Evolutionary conservation across 2,888 invertebrate genomes (phyloP), one percentile per base, ranked within the genome.

Genomic region (Pachymerium ferrugineum): DNA sequence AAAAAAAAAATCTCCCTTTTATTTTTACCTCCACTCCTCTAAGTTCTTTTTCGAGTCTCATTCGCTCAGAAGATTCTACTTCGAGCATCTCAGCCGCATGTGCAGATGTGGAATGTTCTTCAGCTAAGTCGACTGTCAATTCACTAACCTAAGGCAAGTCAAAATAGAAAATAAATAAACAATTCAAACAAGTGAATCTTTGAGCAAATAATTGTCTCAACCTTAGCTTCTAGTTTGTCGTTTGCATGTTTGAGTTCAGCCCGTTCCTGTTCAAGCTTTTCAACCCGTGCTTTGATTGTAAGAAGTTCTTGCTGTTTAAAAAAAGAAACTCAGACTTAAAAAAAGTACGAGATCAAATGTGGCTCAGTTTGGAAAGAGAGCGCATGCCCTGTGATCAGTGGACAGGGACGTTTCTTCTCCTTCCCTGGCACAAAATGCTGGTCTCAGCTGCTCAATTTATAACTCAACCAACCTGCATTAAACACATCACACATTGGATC

Each of bases 191-290:
- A 72, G 73, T 31, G 74, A 30, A 74, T 76, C 78, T 74, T 75
- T 74, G 72, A 69, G 29, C 31, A 30, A 70, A 12, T 70, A n/a
- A 16, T 10, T 10, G 2, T 4, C 19, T 47, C 22, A 73, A 97
- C 96, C 90, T 94, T 94, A 75, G 90, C 88, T 83, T 97, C 96
- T 78, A 96, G 85, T 84, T 90, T 91, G 80, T 94, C 94, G 80
- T 91, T 92, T 81, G 93, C 91, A 81, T 89, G 89, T 84, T 95
- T 95, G 82, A 92, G 87, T 79, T 90, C 89, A 78, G 88, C 89
- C 78, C 94, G 87, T 82, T 96, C 96, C 80, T 87, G 88, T 82
- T 97, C 96, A 79, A 93, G 84, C 83, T 93, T 93, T 77, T 95
- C 95, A 80, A 93, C 85, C 84, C 93, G 94, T 69, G 87, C 82